Evolutionary conservation across 2,888 invertebrate genomes (phyloP).

Genomic region (Drosophila anceps): DNA sequence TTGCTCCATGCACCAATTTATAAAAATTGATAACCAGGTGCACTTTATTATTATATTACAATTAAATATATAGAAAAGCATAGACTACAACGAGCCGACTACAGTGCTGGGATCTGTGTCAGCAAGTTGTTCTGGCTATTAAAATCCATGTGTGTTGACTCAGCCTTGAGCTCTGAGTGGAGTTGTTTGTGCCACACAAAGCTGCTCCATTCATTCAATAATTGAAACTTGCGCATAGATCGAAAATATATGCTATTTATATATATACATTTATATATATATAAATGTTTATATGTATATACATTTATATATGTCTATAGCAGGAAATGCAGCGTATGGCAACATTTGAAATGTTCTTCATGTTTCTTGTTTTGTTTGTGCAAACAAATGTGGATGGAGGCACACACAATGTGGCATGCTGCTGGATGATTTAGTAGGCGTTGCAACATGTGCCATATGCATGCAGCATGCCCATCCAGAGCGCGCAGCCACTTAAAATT

Average conservation of each 20-base stretch:
- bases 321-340: constrained; percentile 75
- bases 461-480: constrained; percentile 72
- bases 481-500: constrained; percentile 67
- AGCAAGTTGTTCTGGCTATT: constrained; percentile 44
- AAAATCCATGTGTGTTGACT: constrained; percentile 49
- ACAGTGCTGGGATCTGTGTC: constrained; percentile 44
- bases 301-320: constrained; percentile 9
- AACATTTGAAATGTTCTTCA: constrained; percentile 43
- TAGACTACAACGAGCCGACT: background rate
- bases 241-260: constrained; percentile 44
- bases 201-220: constrained; percentile 69
- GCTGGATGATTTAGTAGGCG: constrained; percentile 78
- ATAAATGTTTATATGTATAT: background rate
- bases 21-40: background rate
- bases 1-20: background rate
- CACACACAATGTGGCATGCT: constrained; percentile 69
- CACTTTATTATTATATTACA: background rate
- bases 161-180: constrained; percentile 46
- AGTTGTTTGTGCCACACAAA: constrained; percentile 41
- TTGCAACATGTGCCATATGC: constrained; percentile 79
- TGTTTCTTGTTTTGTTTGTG: constrained; percentile 49
- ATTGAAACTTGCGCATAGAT: constrained; percentile 58
- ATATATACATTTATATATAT: constrained; percentile 14
- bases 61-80: background rate
- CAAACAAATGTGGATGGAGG: constrained; percentile 64